A percentile compares a stretch with the other conserved stretches of the same genome.
Conservation (phyloP, 2,113 vertebrate species). For the Meleagris gallopavo region DNA sequence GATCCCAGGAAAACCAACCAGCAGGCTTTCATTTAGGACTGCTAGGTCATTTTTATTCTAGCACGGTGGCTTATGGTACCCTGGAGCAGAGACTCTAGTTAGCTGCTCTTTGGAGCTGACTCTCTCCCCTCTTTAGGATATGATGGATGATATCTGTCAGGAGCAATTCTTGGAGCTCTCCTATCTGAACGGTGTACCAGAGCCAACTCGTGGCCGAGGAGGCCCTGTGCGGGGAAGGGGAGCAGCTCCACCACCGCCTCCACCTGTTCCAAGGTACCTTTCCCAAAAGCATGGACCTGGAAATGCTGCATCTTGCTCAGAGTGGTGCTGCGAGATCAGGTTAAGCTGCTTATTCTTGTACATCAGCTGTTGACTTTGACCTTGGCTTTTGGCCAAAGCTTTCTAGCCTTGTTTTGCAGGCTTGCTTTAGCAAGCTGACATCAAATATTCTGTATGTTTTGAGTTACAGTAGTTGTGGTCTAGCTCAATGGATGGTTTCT, state of each 20-base stretch:
- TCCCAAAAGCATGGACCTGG: background rate
- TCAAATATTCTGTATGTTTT: background rate
- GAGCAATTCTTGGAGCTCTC: constrained; percentile 93
- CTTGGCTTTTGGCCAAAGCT: background rate
- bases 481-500: background rate
- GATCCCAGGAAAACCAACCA: background rate
- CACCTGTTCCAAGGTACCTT: constrained; percentile 85
- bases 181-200: constrained; percentile 92
- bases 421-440: background rate
- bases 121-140: constrained; percentile 81
- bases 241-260: constrained; percentile 87
- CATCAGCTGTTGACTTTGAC: background rate
- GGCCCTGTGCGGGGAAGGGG: constrained; percentile 88
- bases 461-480: background rate
- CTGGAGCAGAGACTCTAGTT: background rate
- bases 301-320: background rate
- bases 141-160: constrained; percentile 96
- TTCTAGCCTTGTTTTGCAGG: background rate
- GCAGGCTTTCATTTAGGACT: too few relatives aligned
- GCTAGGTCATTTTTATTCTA: background rate
- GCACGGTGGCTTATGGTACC: background rate
- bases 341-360: background rate
- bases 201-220: constrained; percentile 85
- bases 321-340: background rate
- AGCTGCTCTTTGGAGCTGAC: background rate